Evolutionary conservation across 35 echinoderm and acorn worm genomes (phyloP), one percentile per base, ranked within the genome.

Genomic region (Amphiura filiformis): DNA sequence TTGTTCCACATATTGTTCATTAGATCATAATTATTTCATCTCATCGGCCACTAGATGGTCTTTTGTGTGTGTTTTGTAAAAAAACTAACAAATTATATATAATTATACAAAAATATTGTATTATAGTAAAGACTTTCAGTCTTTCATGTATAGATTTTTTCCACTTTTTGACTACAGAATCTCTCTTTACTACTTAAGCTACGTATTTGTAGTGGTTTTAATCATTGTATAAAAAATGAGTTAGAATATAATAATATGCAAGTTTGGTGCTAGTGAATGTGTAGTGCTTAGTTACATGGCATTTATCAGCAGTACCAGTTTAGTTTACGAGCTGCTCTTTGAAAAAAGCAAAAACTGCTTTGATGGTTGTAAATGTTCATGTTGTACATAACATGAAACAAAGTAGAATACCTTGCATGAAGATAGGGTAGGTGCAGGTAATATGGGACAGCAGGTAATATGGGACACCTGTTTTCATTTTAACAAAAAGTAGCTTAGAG

Each of bases 91-190:
- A 52, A 52, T 11, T 11, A 52, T 11, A 52, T 52, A 20, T 11
- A 52, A 52, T 52, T 7, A 52, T 11, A 52, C 7, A 52, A 11
- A 52, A 52, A 11, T 11, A 11, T 11, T 52, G 44, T 52, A 52
- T 52, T 52, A 52, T 52, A n/a, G 26, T 70, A 1, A 70, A 30
- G 28, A 70, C 28, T 70, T 70, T 70, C 61, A 5, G 61, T 1
- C 26, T 15, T 70, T 70, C 61, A 70, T 70, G 61, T 70, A 70
- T 70, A 70, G 61, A 70, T 70, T 26, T 70, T 70, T 70, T 70
- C 61, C 61, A 70, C 61, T 70, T 70, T 70, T 70, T 11, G 61
- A 70, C 61, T 47, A 47, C n/a, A 47, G 26, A 70, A 15, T 70
- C 28, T 70, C 61, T 70, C 61, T 70, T 70, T 70, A 70, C 61